Conservation (phyloP, 2,113 vertebrate genomes). For the Spermophilus dauricus region DNA sequence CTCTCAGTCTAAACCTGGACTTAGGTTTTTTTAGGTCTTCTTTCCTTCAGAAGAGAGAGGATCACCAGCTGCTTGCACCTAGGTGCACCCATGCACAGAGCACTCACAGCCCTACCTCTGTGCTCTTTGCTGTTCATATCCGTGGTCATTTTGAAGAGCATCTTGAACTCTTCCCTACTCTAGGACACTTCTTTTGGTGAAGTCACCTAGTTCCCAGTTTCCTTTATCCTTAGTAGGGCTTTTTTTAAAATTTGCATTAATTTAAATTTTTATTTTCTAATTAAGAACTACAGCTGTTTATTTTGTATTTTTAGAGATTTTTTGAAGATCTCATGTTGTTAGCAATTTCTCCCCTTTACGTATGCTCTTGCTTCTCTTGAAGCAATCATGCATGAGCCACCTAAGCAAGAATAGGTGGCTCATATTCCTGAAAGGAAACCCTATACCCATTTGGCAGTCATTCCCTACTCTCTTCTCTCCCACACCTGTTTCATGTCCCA, state of each 20-base stretch:
- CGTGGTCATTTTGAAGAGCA: not conserved
- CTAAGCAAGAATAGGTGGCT: not conserved
- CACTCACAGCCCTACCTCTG: too few relatives aligned
- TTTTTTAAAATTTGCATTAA: not conserved
- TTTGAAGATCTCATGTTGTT: not conserved
- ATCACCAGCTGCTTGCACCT: not conserved
- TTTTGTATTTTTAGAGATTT: not conserved
- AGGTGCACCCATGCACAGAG: fast-evolving
- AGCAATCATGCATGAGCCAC: not conserved
- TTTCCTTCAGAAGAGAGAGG: not conserved
- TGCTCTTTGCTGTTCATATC: not conserved
- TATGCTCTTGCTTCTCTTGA: not conserved
- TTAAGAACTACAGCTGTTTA: not conserved
- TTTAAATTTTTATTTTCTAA: conserved; percentile 8
- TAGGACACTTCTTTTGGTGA: not conserved
- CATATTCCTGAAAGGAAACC: too few relatives aligned
- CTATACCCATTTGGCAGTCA: too few relatives aligned
- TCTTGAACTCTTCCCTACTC: not conserved
- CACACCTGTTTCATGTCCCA: not conserved
- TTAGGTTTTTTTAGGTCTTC: not conserved
- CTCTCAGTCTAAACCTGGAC: not conserved
- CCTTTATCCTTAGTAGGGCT: not conserved
- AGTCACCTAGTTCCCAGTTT: not conserved
- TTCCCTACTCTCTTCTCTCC: too few relatives aligned
- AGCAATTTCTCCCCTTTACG: not conserved